phyloP scores from a whole-genome alignment of 2,888 invertebrate species.

The Harpagoxenus sublaevis region DNA sequence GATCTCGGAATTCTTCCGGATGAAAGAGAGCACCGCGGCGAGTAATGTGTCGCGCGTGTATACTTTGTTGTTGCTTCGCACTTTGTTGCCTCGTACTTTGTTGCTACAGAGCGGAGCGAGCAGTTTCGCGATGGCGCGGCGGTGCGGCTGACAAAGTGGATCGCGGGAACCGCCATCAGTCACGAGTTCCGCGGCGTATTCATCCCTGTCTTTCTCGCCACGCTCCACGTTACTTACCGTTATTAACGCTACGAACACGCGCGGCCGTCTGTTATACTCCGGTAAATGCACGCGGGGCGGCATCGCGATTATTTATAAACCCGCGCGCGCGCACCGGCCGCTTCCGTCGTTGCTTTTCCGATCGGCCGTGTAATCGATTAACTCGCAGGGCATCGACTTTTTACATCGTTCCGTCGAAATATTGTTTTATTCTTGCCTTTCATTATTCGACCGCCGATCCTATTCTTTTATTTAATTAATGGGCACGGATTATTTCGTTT shows the following conservation, averaged over 20 bases:
- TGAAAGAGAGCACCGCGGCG: conserved; percentile 25
- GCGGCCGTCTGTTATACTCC: conserved; percentile 59
- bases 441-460: neutral
- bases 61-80: conserved; percentile 42
- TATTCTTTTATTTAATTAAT: conserved; percentile 5
- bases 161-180: conserved; percentile 60
- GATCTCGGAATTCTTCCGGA: conserved; percentile 40
- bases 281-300: conserved; percentile 24
- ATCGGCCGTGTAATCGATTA: conserved; percentile 65
- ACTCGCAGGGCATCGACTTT: conserved; percentile 51
- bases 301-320: conserved; percentile 67
- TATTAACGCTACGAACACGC: conserved; percentile 65
- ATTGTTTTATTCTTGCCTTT: conserved; percentile 14
- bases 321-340: neutral
- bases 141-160: conserved; percentile 65
- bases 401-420: conserved; percentile 23
- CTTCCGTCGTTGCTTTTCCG: conserved; percentile 51
- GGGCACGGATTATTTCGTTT: neutral
- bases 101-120: conserved; percentile 36
- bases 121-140: conserved; percentile 41
- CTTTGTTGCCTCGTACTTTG: conserved; percentile 39
- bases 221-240: conserved; percentile 65
- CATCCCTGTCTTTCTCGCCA: conserved; percentile 61
- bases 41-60: conserved; percentile 49
- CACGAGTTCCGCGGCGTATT: conserved; percentile 62